Conservation (phyloP, 2,888 invertebrate genomes). For the Therioaphis trifolii region DNA sequence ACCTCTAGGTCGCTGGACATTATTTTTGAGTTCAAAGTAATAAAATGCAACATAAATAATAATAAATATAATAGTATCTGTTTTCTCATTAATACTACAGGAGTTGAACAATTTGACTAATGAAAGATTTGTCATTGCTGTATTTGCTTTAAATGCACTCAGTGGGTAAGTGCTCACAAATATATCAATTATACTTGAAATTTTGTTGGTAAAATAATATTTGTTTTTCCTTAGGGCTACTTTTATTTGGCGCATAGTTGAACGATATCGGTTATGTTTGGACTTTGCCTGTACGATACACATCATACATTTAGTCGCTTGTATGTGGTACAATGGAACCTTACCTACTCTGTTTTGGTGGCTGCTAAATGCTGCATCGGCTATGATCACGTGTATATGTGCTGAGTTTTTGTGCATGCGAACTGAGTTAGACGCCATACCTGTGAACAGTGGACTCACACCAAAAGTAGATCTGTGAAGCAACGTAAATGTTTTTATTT, state of each 20-base stretch:
- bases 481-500: not conserved
- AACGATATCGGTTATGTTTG: conserved; percentile 94
- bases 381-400: conserved; percentile 91
- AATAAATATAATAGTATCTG: no score
- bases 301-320: conserved; percentile 85
- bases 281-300: conserved; percentile 96
- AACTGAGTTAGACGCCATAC: conserved; percentile 94
- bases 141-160: not conserved
- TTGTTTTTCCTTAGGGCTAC: conserved; percentile 73
- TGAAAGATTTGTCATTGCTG: not conserved
- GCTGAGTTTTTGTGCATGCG: conserved; percentile 97
- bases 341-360: conserved; percentile 95
- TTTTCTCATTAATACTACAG: no score
- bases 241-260: conserved; percentile 88
- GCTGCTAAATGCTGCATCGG: conserved; percentile 88
- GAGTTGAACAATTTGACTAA: conserved; percentile 12
- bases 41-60: no score
- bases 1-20: conserved; percentile 87
- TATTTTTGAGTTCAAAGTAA: conserved; percentile 88
- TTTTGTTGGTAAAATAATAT: not conserved
- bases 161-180: not conserved
- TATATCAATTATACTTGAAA: not conserved
- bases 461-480: conserved; percentile 80
- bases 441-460: conserved; percentile 81
- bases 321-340: conserved; percentile 89